Evolutionary conservation across 2,113 vertebrate species (phyloP).

Genomic region (Hemicordylus capensis): DNA sequence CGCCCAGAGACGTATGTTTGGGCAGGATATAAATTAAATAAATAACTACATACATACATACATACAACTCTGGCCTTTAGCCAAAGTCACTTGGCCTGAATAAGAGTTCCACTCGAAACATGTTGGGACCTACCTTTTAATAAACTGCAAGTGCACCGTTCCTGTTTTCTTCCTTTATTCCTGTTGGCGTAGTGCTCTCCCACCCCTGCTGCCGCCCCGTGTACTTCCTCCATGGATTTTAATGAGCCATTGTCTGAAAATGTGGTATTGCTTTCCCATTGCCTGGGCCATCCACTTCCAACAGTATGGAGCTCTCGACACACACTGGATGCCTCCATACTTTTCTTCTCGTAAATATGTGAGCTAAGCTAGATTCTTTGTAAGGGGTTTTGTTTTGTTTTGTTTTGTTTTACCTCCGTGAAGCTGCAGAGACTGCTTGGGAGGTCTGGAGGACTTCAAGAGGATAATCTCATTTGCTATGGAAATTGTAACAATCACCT

Average conservation of each 20-base stretch:
- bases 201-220: too few relatives aligned
- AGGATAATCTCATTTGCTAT: conserved; percentile 4
- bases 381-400: neutral
- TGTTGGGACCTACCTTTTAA: too few relatives aligned
- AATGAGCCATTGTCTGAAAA: neutral
- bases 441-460: neutral
- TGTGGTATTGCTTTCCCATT: neutral
- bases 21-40: too few relatives aligned
- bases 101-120: too few relatives aligned
- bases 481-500: neutral
- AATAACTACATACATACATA: too few relatives aligned
- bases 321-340: neutral
- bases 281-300: fast-evolving
- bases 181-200: too few relatives aligned
- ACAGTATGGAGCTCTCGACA: neutral
- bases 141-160: too few relatives aligned
- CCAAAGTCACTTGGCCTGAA: too few relatives aligned
- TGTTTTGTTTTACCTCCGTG: neutral
- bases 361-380: neutral
- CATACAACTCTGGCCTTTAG: too few relatives aligned
- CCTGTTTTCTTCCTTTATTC: too few relatives aligned
- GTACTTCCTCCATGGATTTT: too few relatives aligned
- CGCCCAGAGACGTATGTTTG: too few relatives aligned
- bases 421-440: neutral
- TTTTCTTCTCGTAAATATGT: neutral